A percentile compares a stretch with the other conserved stretches of the same genome.
Evolutionary conservation across 2,888 invertebrate genomes (phyloP).

Genomic region (Andricus quercusramuli): DNA sequence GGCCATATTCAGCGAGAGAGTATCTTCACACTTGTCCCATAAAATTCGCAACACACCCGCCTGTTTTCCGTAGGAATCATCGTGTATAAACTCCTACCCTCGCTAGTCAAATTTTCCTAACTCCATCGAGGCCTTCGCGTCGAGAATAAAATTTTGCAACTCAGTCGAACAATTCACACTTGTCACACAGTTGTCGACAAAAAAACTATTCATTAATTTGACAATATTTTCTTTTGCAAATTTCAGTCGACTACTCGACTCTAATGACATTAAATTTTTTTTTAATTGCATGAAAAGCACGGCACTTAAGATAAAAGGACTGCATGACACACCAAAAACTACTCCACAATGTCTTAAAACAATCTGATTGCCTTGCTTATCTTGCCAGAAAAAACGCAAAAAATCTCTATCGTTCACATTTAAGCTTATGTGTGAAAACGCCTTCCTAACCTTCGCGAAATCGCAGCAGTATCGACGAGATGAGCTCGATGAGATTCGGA

Average conservation of each 20-base stretch:
- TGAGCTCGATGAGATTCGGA: conserved; percentile 56
- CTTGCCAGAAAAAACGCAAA: neutral
- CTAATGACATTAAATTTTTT: conserved; percentile 6
- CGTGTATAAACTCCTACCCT: too few species aligned
- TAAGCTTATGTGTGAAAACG: neutral
- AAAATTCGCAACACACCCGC: conserved; percentile 47
- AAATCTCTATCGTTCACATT: neutral
- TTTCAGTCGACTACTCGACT: neutral
- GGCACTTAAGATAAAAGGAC: conserved; percentile 58
- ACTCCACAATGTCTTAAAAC: conserved; percentile 55
- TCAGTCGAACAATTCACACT: too few species aligned
- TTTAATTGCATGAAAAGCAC: conserved; percentile 57
- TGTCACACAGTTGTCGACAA: too few species aligned
- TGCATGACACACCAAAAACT: conserved; percentile 58
- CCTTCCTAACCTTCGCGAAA: conserved; percentile 46
- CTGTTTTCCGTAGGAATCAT: too few species aligned
- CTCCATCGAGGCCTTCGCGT: too few species aligned
- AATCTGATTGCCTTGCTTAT: neutral
- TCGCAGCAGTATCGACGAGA: conserved; percentile 50
- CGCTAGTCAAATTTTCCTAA: too few species aligned
- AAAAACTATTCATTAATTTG: too few species aligned
- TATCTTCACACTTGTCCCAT: conserved; percentile 26
- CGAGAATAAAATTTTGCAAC: too few species aligned
- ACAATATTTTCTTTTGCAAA: too few species aligned
- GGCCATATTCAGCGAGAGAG: conserved; percentile 47